These are phyloP conservation scores for Sphaeramia orbicularis DNA, from an alignment of 2,797 vertebrate genomes.

Conservation along the genomic window DNA sequence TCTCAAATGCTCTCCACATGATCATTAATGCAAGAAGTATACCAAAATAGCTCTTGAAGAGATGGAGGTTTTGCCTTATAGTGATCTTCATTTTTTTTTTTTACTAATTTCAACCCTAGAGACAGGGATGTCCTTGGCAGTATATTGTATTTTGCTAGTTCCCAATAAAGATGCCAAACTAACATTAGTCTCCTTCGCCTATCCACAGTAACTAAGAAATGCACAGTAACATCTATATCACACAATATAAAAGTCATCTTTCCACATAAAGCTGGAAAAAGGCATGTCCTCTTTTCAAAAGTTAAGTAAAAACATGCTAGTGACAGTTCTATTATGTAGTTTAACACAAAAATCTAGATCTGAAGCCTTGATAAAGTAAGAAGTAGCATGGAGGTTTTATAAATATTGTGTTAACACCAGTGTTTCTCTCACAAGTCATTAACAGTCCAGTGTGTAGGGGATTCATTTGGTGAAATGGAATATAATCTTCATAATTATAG, in stretches of 20 bases:
- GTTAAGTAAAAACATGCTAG: background rate
- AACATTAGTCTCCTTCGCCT: conserved; percentile 1
- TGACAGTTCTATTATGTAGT: background rate
- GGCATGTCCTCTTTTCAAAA: background rate
- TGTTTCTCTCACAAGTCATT: too few species aligned
- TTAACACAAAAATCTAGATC: too few species aligned
- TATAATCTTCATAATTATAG: too few species aligned
- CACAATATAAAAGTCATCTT: background rate
- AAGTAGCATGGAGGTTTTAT: too few species aligned
- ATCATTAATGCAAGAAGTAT: conserved; percentile 48
- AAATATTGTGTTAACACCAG: too few species aligned
- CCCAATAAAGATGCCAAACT: conserved; percentile 6
- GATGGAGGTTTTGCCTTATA: conserved; percentile 30
- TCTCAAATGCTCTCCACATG: conserved; percentile 39
- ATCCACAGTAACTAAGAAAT: background rate
- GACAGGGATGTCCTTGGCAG: conserved; percentile 28
- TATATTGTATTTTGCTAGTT: conserved; percentile 26
- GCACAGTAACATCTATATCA: background rate
- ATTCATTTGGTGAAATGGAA: too few species aligned
- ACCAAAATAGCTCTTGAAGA: conserved; percentile 39
- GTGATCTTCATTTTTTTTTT: conserved; percentile 15
- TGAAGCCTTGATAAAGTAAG: too few species aligned
- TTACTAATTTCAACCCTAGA: conserved; percentile 44
- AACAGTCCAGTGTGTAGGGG: too few species aligned
- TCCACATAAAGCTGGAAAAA: background rate